These are phyloP conservation scores for Agrilus cyanescens DNA, from an alignment of 2,888 invertebrate genomes.

Conservation along the genomic window DNA sequence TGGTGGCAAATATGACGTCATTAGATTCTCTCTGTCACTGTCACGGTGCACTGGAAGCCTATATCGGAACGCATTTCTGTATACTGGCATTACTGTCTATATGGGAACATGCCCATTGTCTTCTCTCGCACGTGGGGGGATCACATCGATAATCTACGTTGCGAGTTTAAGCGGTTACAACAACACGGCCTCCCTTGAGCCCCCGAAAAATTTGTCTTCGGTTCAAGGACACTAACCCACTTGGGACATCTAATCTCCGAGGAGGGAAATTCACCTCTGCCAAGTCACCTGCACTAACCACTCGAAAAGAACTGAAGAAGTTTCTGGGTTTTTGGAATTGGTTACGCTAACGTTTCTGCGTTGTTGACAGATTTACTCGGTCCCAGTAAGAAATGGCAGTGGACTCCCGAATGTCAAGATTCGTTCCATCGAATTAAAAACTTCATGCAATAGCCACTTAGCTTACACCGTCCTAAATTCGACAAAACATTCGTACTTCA, in stretches of 20 bases:
- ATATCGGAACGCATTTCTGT: too few relatives aligned
- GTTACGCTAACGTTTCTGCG: slow-evolving; percentile 13
- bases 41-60: too few relatives aligned
- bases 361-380: slow-evolving; percentile 16
- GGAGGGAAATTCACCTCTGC: slow-evolving; percentile 10
- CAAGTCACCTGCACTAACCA: slow-evolving; percentile 7
- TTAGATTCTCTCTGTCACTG: too few relatives aligned
- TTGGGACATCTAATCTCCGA: slow-evolving; percentile 12
- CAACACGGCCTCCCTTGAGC: slow-evolving; percentile 9
- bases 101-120: too few relatives aligned
- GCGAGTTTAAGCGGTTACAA: slow-evolving; percentile 12
- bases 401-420: slow-evolving; percentile 8
- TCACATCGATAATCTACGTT: slow-evolving; percentile 11
- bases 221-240: slow-evolving; percentile 5
- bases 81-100: too few relatives aligned
- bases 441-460: slow-evolving; percentile 9
- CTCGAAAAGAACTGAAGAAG: slow-evolving; percentile 8
- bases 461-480: slow-evolving; percentile 13
- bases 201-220: slow-evolving; percentile 12
- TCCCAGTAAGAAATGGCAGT: slow-evolving; percentile 6
- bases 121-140: slow-evolving; percentile 10
- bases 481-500: slow-evolving; percentile 14
- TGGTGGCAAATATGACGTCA: too few relatives aligned
- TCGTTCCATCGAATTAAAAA: slow-evolving; percentile 11
- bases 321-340: slow-evolving; percentile 19